A percentile compares a stretch with the other conserved stretches of the same genome.
These are phyloP conservation scores for Noctua pronuba DNA, from an alignment of 2,888 invertebrate genomes.

Conservation along the genomic window DNA sequence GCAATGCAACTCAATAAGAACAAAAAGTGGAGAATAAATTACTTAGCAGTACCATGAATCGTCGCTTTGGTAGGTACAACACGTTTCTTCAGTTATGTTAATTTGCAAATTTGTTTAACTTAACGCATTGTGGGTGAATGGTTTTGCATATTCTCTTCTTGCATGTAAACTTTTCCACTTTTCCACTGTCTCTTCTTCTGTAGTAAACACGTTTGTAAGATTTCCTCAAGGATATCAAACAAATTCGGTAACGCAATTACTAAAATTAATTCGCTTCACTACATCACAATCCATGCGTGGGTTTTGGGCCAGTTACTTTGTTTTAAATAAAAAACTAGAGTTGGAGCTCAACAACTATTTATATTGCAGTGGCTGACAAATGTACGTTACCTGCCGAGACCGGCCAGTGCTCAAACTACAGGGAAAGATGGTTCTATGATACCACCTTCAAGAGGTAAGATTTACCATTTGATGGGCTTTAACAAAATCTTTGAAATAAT, in stretches of 20 bases:
- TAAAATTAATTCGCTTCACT: background rate
- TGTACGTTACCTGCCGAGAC: constrained; percentile 94
- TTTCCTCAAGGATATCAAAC: background rate
- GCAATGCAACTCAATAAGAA: background rate
- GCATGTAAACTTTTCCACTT: constrained; percentile 28
- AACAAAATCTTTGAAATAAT: background rate
- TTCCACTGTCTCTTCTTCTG: background rate
- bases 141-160: constrained; percentile 1
- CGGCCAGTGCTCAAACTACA: constrained; percentile 95
- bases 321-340: background rate
- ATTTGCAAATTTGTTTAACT: background rate
- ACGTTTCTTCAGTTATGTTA: background rate
- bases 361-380: constrained; percentile 79
- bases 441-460: constrained; percentile 91
- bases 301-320: background rate
- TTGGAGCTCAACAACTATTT: constrained; percentile 12
- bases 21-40: background rate
- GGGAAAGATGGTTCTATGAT: constrained; percentile 95
- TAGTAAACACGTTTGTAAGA: background rate
- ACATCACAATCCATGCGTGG: background rate
- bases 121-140: constrained; percentile 28
- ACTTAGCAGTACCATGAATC: background rate
- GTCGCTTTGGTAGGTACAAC: background rate
- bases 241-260: background rate
- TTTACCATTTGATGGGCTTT: no score